phyloP scores from a whole-genome alignment of 1,140 invertebrate genomes.

The Steinernema khuongi region DNA sequence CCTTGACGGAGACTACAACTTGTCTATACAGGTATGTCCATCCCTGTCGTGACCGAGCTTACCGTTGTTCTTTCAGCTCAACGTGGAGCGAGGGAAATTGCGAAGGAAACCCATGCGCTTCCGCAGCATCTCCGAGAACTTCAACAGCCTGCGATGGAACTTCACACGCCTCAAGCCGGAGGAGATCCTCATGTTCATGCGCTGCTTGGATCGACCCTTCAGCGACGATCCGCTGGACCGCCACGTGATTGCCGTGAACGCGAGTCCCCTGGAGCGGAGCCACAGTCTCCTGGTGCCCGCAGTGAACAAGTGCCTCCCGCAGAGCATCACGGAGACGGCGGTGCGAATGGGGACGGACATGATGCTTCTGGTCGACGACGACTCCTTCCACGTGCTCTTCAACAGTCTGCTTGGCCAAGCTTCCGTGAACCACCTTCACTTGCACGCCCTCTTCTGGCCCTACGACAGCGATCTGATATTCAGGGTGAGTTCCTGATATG shows the following conservation, averaged over 20 bases:
- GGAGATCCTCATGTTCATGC: slow-evolving; percentile 45
- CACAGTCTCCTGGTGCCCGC: slow-evolving; percentile 49
- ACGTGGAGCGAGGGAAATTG: slow-evolving; percentile 52
- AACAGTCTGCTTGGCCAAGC: slow-evolving; percentile 55
- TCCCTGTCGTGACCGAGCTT: slow-evolving; percentile 3
- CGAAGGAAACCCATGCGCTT: slow-evolving; percentile 55
- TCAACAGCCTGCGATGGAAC: slow-evolving; percentile 50
- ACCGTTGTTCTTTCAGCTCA: slow-evolving; percentile 42
- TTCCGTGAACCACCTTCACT: slow-evolving; percentile 57
- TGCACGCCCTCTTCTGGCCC: slow-evolving; percentile 56
- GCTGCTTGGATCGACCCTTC: slow-evolving; percentile 44
- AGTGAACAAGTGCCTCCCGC: slow-evolving; percentile 52
- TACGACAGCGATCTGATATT: slow-evolving; percentile 53
- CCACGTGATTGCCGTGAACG: slow-evolving; percentile 50
- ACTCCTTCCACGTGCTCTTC: slow-evolving; percentile 51
- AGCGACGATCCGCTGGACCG: slow-evolving; percentile 43
- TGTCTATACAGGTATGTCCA: slow-evolving; percentile 50
- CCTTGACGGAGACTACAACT: slow-evolving; percentile 51
- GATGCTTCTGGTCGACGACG: slow-evolving; percentile 51
- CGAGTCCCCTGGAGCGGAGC: slow-evolving; percentile 51
- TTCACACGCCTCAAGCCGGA: slow-evolving; percentile 46
- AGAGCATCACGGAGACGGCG: slow-evolving; percentile 45
- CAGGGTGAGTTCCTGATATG: slow-evolving; percentile 28
- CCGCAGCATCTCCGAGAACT: slow-evolving; percentile 47
- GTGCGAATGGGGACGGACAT: slow-evolving; percentile 50